A percentile compares a stretch with the other conserved stretches of the same genome.
Conservation (phyloP, 2,113 vertebrate species). For the Rallus limicola region DNA sequence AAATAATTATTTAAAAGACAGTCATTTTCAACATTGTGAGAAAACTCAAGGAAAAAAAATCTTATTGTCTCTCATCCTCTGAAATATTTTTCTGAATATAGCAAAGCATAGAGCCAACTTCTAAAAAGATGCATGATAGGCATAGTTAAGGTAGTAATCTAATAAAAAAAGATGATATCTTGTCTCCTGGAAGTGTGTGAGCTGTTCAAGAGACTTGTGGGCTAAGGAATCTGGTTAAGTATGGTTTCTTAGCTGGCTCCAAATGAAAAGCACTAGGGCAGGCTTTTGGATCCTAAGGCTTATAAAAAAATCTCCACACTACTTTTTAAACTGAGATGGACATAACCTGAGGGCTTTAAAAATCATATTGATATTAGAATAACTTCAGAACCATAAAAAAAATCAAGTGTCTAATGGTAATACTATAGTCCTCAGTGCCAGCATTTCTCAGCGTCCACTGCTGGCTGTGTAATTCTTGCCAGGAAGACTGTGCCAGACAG, state of each 20-base stretch:
- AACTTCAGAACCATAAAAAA: neutral
- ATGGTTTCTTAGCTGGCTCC: neutral
- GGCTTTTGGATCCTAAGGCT: neutral
- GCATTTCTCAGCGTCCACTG: constrained; percentile 18
- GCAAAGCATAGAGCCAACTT: neutral
- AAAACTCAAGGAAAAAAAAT: neutral
- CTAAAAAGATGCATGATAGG: neutral
- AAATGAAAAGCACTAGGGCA: neutral
- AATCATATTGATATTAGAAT: neutral
- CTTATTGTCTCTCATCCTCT: neutral
- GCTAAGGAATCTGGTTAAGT: neutral
- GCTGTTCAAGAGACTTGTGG: neutral
- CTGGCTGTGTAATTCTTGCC: neutral
- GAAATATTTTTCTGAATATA: neutral
- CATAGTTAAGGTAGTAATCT: neutral
- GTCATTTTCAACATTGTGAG: neutral
- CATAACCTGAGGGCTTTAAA: neutral
- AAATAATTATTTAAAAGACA: neutral
- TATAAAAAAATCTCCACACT: neutral
- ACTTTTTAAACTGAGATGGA: neutral
- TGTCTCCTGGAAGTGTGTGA: neutral
- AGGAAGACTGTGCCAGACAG: constrained; percentile 15
- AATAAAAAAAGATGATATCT: neutral
- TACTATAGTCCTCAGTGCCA: neutral
- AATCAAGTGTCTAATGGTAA: neutral